Conservation (phyloP, 92 coral and sea anemone species). For the Hydrozoanthus gracilis region DNA sequence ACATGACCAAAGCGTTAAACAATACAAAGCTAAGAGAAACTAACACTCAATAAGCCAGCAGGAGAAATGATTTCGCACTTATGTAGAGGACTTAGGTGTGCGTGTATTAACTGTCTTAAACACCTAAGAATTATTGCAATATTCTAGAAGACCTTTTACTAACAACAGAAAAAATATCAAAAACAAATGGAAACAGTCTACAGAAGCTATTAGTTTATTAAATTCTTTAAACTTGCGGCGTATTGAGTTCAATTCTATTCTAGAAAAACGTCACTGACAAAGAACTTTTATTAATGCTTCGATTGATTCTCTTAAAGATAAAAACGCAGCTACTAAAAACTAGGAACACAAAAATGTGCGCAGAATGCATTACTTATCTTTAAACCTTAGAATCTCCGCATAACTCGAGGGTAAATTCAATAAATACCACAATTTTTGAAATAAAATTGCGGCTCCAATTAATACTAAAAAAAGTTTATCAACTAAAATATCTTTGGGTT, state of each 20-base stretch:
- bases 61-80: too few species aligned
- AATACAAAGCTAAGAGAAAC: too few species aligned
- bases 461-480: constrained; percentile 15
- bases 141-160: not conserved
- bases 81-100: too few species aligned
- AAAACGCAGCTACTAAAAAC: not conserved
- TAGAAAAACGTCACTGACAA: not conserved
- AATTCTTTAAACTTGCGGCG: not conserved
- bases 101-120: too few species aligned
- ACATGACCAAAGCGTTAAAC: too few species aligned
- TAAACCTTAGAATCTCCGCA: not conserved
- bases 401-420: not conserved
- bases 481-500: not conserved
- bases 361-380: too few species aligned
- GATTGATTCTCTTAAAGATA: not conserved
- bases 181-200: not conserved
- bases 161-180: not conserved
- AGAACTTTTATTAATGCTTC: not conserved
- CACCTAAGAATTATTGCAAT: too few species aligned
- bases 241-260: not conserved
- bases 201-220: constrained; percentile 18
- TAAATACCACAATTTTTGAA: not conserved
- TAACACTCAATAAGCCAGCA: too few species aligned
- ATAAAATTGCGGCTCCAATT: not conserved
- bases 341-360: not conserved